Base-by-base conservation (phyloP, 2,797 vertebrate genomes). In the Poeciliopsis paucimaculata region DNA sequence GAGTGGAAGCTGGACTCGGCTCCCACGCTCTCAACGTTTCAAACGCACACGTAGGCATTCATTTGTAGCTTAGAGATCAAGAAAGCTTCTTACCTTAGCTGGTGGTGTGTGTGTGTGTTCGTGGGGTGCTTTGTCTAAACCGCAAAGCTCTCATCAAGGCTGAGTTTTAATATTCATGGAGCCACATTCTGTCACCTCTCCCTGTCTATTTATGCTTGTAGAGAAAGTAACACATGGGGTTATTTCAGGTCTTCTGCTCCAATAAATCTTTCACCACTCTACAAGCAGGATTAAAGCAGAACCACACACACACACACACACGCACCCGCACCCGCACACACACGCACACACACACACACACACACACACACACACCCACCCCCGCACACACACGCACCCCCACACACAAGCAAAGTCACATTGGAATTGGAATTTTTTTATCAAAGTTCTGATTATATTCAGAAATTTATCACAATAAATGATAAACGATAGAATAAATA, bases 81-180 rank as follows among this genome's bases (percentile, higher is more conserved):
- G 23, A 88, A 82, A 80, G 78, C 82, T 73, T 45, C 87, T 85
- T 72, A 36, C 34, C 49, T 77, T 78, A 76, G 73, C 45, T 71
- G 62, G 49, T 51, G 31, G 3, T 11, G 5, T 68, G 46, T 36
- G 60, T 60, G 31, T 31, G 57, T 13, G 57, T 62, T 2, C 5
- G 31, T 8, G 9, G 36, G 3, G 66, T 72, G 79, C 55, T 74
- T 77, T 78, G 66, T 11, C 77, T 79, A 73, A 83, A 79, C 87
- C 86, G 71, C 81, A 60, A 78, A 47, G 77, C 75, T 77, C 46
- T 74, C 72, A 80, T 78, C 76, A 77, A 84, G 85, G 79, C 79
- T 80, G 79, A 81, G 70, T 83, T 91, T 90, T 89, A 77, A 87
- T 88, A 88, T 92, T 87, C 89, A 87, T 85, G 84, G 73, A 77